phyloP scores from a whole-genome alignment of 2,888 invertebrate genomes.

The Callinectes sapidus region DNA sequence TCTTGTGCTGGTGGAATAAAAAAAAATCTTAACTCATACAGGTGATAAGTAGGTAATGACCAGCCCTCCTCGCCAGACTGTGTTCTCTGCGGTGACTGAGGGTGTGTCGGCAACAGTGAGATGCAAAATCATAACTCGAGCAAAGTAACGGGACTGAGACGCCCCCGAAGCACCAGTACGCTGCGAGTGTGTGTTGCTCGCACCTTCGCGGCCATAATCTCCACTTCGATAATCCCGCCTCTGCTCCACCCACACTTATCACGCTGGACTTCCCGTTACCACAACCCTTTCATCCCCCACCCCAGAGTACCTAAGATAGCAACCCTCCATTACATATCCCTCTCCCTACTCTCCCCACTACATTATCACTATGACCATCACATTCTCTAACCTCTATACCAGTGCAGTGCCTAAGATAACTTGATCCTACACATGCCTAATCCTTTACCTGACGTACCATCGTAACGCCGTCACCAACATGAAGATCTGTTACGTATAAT shows the following conservation, averaged over 20 bases:
- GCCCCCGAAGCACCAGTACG: not conserved
- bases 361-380: not conserved
- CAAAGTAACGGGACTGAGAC: not conserved
- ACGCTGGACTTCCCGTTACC: constrained; percentile 18
- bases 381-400: too few relatives aligned
- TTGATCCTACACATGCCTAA: not conserved
- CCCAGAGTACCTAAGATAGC: not conserved
- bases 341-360: not conserved
- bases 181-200: constrained; percentile 15
- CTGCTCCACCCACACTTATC: not conserved
- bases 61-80: not conserved
- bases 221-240: constrained; percentile 19
- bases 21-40: not conserved
- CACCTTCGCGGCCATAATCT: not conserved
- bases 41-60: not conserved
- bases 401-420: too few relatives aligned
- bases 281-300: not conserved
- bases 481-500: not conserved
- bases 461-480: not conserved
- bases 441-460: not conserved
- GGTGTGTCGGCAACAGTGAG: not conserved
- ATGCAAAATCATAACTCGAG: constrained; percentile 23
- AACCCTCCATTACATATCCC: not conserved
- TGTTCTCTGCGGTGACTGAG: not conserved
- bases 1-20: too few relatives aligned